Base-by-base conservation (phyloP, 2,113 vertebrate species). In the Halcyon malimbica region DNA sequence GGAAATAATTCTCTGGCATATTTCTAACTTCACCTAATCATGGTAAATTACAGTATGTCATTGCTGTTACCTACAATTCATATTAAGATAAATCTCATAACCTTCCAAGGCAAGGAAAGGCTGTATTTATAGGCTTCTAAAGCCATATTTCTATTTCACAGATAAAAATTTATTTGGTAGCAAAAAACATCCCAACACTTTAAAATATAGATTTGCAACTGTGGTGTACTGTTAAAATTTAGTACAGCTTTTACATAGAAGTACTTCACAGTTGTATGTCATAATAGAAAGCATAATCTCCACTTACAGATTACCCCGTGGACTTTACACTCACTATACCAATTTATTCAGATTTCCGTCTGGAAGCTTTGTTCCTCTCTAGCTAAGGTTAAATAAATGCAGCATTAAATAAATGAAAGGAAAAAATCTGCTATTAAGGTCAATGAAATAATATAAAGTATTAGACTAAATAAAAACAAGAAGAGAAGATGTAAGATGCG, bases 261-360 rank as follows among this genome's bases (percentile, higher is more conserved):
- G 73, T 89, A 93, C 65, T 95, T 96, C 94, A 93, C 19, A 68
- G 82, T 42, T 96, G 71, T 95, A 94, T 96, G 97, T 97, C 96
- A 95, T 88, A 93, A 96, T 70, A 73, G 85, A 96, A 97, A 85
- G 79, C 68, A 97, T 92, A 93, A 96, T 97, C 90, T 85, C 48
- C 71, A 92, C 77, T 93, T 93, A 78, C 56, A 96, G 75, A 95
- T 96, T 79, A 92, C 94, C 82, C 79, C 67, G 35, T 93, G 87
- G 94, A 93, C 89, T 96, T 92, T 59, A 91, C 57, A 83, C 13
- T 80, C 59, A 53, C 70, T 94, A 31, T 46, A 92, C 20, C 37
- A 85, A 91, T 93, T 92, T 87, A 94, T 94, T 97, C 71, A 94
- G 60, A 68, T 67, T 97, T 96, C 77, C 90, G 53, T 89, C 70